Percentiles rank a stretch among this genome's conserved stretches.
These are phyloP conservation scores for Aphodius granarius DNA, from an alignment of 2,888 invertebrate genomes.

Conservation along the genomic window DNA sequence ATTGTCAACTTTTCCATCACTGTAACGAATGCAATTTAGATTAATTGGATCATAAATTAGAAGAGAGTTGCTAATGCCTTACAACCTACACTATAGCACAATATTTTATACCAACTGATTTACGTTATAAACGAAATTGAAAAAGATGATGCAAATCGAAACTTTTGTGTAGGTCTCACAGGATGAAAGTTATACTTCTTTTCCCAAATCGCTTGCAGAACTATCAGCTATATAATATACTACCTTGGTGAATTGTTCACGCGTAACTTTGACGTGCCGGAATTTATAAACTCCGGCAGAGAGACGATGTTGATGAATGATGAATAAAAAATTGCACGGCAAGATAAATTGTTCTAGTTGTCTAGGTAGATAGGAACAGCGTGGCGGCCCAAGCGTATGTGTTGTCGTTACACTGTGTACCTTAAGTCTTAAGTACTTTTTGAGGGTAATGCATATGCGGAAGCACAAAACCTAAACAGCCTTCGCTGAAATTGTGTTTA, in stretches of 20 bases:
- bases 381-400: neutral
- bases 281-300: slow-evolving; percentile 1
- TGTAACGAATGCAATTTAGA: no score
- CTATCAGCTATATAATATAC: neutral
- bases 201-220: neutral
- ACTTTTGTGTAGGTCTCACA: neutral
- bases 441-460: slow-evolving; percentile 12
- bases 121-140: neutral
- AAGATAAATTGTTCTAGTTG: slow-evolving; percentile 26
- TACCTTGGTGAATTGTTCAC: neutral
- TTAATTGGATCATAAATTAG: no score
- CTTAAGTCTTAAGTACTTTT: neutral
- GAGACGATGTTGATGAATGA: slow-evolving; percentile 9
- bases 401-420: neutral
- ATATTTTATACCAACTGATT: no score
- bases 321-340: slow-evolving; percentile 10
- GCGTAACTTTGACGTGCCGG: neutral
- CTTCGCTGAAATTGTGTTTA: slow-evolving; percentile 2
- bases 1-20: no score
- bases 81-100: no score
- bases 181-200: neutral
- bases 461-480: slow-evolving; percentile 4
- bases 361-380: slow-evolving; percentile 22
- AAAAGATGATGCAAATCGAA: neutral
- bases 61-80: no score